These are phyloP conservation scores for Germaria angustata DNA, from an alignment of 2,888 invertebrate genomes.

Conservation along the genomic window DNA sequence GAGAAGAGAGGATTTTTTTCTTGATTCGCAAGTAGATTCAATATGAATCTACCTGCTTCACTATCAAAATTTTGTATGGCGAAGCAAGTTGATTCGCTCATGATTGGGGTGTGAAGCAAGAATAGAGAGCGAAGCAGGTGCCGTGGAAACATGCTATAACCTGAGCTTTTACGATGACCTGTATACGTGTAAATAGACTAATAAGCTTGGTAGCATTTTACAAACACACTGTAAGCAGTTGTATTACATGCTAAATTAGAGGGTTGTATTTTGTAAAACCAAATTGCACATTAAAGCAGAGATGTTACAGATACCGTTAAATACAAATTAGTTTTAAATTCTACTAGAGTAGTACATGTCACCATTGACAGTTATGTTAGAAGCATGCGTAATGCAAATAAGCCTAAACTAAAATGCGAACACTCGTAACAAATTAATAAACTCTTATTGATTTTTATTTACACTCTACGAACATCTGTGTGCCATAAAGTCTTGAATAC, in stretches of 20 bases:
- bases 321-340: not conserved
- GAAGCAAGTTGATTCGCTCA: too few species aligned
- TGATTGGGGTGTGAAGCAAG: too few species aligned
- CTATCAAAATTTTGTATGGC: too few species aligned
- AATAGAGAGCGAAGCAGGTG: too few species aligned
- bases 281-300: not conserved
- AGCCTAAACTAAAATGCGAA: not conserved
- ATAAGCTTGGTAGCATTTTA: too few species aligned
- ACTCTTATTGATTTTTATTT: slow-evolving; percentile 57
- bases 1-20: too few species aligned
- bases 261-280: not conserved
- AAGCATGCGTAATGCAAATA: slow-evolving; percentile 45
- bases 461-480: slow-evolving; percentile 54
- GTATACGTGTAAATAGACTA: too few species aligned
- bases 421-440: slow-evolving; percentile 33
- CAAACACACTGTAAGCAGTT: too few species aligned
- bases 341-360: not conserved
- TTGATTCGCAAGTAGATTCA: too few species aligned
- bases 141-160: too few species aligned
- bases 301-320: slow-evolving; percentile 32
- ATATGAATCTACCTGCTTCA: too few species aligned
- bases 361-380: slow-evolving; percentile 49
- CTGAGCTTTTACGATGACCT: too few species aligned
- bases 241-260: not conserved
- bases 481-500: slow-evolving; percentile 35